Evolutionary conservation across 1,140 invertebrate genomes (phyloP).

Genomic region (Psix sp.): DNA sequence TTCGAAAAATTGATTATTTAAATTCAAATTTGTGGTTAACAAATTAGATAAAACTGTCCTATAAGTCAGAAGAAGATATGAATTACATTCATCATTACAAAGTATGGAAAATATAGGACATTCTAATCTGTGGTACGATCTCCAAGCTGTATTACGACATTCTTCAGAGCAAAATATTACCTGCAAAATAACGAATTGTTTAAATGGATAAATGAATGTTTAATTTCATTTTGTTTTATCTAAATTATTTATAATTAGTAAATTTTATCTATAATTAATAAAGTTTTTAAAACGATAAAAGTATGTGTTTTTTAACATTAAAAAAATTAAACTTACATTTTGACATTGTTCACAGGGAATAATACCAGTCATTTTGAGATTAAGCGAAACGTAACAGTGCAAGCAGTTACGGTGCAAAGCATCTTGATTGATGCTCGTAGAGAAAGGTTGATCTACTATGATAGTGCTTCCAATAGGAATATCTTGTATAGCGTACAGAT

Average conservation of each 20-base stretch:
- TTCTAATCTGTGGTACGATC: conserved; percentile 77
- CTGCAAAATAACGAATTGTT: conserved; percentile 58
- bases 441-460: conserved; percentile 75
- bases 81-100: conserved; percentile 62
- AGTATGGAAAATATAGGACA: conserved; percentile 77
- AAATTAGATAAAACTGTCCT: conserved; percentile 73
- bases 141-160: conserved; percentile 76
- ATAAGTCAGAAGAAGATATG: conserved; percentile 76
- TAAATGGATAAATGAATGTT: not conserved
- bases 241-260: not conserved
- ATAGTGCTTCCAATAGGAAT: conserved; percentile 73
- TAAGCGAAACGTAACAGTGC: conserved; percentile 74
- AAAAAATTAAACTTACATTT: conserved; percentile 66
- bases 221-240: conserved; percentile 6
- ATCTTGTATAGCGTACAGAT: conserved; percentile 67
- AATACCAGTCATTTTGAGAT: conserved; percentile 58
- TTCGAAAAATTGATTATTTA: conserved; percentile 68
- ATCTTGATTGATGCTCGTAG: conserved; percentile 72
- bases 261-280: no score
- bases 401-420: conserved; percentile 76
- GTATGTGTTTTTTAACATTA: no score
- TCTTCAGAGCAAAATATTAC: conserved; percentile 74
- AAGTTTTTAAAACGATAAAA: no score
- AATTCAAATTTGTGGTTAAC: not conserved
- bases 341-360: conserved; percentile 78